These are phyloP conservation scores for Formica selysi DNA, from an alignment of 1,140 invertebrate species.

Conservation along the genomic window DNA sequence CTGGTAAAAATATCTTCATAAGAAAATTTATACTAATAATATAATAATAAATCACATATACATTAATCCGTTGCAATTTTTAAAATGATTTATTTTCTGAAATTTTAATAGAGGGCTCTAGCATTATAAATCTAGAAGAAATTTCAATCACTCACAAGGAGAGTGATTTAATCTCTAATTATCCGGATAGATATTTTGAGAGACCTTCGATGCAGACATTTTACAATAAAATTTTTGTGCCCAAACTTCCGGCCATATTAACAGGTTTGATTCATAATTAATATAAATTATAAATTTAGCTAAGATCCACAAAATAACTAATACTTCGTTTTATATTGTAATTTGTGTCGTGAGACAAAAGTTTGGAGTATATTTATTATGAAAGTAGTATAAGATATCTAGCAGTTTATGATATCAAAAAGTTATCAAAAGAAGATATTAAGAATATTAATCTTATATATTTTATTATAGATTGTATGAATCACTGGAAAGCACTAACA, in stretches of 20 bases:
- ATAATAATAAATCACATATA: background rate
- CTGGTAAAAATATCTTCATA: conserved; percentile 72
- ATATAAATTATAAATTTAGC: background rate
- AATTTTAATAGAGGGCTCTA: conserved; percentile 46
- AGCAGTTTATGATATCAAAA: conserved; percentile 18
- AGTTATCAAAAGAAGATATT: background rate
- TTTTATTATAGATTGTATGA: conserved; percentile 88
- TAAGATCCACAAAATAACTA: background rate
- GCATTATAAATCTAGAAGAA: conserved; percentile 35
- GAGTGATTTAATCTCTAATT: conserved; percentile 68
- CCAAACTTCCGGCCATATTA: conserved; percentile 88
- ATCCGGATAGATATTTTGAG: conserved; percentile 73
- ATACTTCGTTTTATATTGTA: conserved; percentile 2
- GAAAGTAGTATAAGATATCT: background rate
- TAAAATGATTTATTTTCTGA: background rate
- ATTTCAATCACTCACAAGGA: conserved; percentile 67
- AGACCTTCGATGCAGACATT: conserved; percentile 90
- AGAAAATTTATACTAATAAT: background rate
- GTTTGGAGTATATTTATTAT: conserved; percentile 15
- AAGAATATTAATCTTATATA: conserved; percentile 66
- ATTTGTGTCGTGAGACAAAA: background rate
- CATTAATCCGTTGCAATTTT: background rate
- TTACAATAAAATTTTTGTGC: conserved; percentile 87
- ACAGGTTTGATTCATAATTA: conserved; percentile 82
- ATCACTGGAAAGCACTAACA: conserved; percentile 95